Evolutionary conservation across 2,888 invertebrate species (phyloP).

Genomic region (Drosophila picticornis): DNA sequence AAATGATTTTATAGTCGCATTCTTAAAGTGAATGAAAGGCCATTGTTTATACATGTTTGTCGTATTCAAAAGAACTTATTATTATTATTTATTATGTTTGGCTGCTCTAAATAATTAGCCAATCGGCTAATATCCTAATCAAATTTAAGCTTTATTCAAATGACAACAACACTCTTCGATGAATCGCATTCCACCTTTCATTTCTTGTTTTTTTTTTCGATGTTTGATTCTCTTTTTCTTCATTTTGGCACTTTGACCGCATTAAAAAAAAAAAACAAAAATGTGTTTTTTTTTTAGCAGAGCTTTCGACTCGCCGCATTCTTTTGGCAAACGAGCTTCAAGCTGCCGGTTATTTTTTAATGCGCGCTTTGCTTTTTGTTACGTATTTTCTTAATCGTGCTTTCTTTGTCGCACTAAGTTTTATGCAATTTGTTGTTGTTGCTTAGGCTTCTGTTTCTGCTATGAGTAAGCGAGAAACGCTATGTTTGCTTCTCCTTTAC

Average conservation of each 20-base stretch:
- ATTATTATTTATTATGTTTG: neutral
- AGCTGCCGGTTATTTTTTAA: slow-evolving; percentile 44
- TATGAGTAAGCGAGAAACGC: slow-evolving; percentile 22
- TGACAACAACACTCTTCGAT: slow-evolving; percentile 2
- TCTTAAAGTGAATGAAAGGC: neutral
- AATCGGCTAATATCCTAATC: neutral
- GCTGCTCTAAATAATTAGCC: neutral
- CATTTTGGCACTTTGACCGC: slow-evolving; percentile 53
- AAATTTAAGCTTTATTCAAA: neutral
- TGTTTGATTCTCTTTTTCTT: slow-evolving; percentile 12
- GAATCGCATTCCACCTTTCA: slow-evolving; percentile 1
- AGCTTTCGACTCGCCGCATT: slow-evolving; percentile 60
- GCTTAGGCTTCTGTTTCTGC: slow-evolving; percentile 42
- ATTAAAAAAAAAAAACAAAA: slow-evolving; percentile 33
- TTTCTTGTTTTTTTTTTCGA: neutral
- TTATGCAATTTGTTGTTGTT: slow-evolving; percentile 63
- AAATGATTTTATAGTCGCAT: neutral
- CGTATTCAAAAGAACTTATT: neutral
- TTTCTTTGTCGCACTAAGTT: slow-evolving; percentile 74
- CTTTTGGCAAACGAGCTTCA: slow-evolving; percentile 48
- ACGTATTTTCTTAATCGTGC: slow-evolving; percentile 46
- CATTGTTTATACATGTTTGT: neutral
- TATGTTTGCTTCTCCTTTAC: slow-evolving; percentile 6
- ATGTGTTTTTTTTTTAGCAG: slow-evolving; percentile 3
- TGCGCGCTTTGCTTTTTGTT: slow-evolving; percentile 37